Percentiles rank a stretch among this genome's conserved stretches.
Evolutionary conservation across 2,797 vertebrate species (phyloP).

Genomic region (Brachyalestes nurse): DNA sequence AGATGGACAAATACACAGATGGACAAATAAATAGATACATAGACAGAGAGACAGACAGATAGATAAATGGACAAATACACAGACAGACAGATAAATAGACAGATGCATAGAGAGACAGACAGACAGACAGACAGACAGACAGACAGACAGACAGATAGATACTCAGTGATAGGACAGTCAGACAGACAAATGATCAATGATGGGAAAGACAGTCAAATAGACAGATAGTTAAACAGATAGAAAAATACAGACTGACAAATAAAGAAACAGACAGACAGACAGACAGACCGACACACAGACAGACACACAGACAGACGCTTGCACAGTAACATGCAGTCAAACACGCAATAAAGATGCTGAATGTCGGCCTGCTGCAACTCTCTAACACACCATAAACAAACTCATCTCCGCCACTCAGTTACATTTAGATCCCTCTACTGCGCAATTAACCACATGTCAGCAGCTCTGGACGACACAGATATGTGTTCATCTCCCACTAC

Average conservation of each 20-base stretch:
- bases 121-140: slow-evolving; percentile 14
- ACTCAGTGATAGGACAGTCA: too few species aligned
- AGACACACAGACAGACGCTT: too few species aligned
- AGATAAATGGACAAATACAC: too few species aligned
- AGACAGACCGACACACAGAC: neutral
- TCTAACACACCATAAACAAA: neutral
- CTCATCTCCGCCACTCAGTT: neutral
- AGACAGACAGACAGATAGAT: neutral
- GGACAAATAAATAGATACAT: too few species aligned
- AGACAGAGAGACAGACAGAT: too few species aligned
- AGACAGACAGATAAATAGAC: too few species aligned
- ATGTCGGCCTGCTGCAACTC: neutral
- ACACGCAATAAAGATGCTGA: neutral
- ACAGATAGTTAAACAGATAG: too few species aligned
- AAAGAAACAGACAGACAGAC: slow-evolving; percentile 14
- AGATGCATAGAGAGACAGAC: too few species aligned
- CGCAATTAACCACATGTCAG: neutral
- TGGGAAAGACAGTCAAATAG: too few species aligned
- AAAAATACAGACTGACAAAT: too few species aligned
- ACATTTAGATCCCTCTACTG: neutral
- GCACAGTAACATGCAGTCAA: neutral
- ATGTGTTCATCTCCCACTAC: neutral
- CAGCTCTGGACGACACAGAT: neutral
- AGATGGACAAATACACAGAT: too few species aligned
- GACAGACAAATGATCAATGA: too few species aligned